Evolutionary conservation across 30 jellyfish, hydroid and myxozoan genomes (phyloP).

Genomic region (Hydra vulgaris): DNA sequence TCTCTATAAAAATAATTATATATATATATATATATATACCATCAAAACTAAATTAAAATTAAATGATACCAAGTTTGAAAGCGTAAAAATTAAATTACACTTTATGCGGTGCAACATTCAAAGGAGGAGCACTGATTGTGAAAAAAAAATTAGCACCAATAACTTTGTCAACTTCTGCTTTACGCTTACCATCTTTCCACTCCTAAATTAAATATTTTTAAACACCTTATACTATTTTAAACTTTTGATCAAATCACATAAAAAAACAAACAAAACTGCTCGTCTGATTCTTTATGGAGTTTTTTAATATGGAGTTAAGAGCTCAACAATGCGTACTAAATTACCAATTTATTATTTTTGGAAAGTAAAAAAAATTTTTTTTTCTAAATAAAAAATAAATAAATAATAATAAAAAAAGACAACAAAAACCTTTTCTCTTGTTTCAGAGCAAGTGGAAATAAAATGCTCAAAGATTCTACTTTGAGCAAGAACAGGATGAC

Average conservation of each 20-base stretch:
- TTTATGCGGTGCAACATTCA: slow-evolving; percentile 64
- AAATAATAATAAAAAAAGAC: not conserved
- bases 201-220: slow-evolving; percentile 50
- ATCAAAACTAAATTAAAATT: too few relatives aligned
- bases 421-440: slow-evolving; percentile 61
- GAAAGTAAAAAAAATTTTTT: too few relatives aligned
- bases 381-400: not conserved
- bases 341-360: too few relatives aligned
- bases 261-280: not conserved
- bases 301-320: too few relatives aligned
- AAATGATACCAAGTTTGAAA: too few relatives aligned
- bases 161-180: slow-evolving; percentile 85
- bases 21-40: too few relatives aligned
- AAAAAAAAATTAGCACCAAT: slow-evolving; percentile 78
- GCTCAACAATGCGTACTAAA: too few relatives aligned
- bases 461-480: slow-evolving; percentile 76
- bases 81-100: slow-evolving; percentile 42
- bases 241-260: not conserved
- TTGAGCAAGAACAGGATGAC: slow-evolving; percentile 86
- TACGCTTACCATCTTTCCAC: slow-evolving; percentile 91
- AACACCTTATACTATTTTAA: not conserved
- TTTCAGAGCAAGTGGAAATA: slow-evolving; percentile 66
- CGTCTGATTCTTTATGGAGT: too few relatives aligned
- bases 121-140: slow-evolving; percentile 63
- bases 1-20: slow-evolving; percentile 65